phyloP scores from a whole-genome alignment of 2,113 vertebrate genomes.

The Ceyx cyanopectus region DNA sequence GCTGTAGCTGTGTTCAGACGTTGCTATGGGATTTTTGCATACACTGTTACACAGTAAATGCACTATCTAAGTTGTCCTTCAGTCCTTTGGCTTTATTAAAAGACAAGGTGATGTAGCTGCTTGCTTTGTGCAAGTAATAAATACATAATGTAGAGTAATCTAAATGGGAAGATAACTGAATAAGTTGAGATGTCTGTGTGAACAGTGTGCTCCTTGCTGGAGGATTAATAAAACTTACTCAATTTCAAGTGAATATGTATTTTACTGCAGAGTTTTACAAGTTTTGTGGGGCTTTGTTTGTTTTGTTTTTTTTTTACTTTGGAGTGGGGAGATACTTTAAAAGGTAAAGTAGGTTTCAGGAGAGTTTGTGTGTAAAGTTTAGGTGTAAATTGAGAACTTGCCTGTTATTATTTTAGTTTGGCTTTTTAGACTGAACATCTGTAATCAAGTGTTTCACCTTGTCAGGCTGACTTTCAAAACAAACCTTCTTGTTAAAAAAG shows the following conservation, averaged over 20 bases:
- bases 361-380: not conserved
- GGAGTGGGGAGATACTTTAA: not conserved
- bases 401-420: not conserved
- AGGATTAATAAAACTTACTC: not conserved
- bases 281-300: not conserved
- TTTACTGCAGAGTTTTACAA: not conserved
- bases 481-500: not conserved
- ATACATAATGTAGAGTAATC: not conserved
- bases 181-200: not conserved
- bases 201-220: not conserved
- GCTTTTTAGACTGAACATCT: not conserved
- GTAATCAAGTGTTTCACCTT: not conserved
- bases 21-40: not conserved
- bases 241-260: not conserved
- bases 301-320: not conserved
- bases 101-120: not conserved
- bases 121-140: not conserved
- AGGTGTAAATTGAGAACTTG: not conserved
- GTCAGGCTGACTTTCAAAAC: not conserved
- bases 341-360: not conserved
- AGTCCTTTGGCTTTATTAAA: not conserved
- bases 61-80: not conserved
- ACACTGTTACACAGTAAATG: rapidly evolving
- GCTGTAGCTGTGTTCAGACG: not conserved
- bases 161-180: not conserved